phyloP scores from a whole-genome alignment of 2,113 vertebrate species.

The Neomonachus schauinslandi region DNA sequence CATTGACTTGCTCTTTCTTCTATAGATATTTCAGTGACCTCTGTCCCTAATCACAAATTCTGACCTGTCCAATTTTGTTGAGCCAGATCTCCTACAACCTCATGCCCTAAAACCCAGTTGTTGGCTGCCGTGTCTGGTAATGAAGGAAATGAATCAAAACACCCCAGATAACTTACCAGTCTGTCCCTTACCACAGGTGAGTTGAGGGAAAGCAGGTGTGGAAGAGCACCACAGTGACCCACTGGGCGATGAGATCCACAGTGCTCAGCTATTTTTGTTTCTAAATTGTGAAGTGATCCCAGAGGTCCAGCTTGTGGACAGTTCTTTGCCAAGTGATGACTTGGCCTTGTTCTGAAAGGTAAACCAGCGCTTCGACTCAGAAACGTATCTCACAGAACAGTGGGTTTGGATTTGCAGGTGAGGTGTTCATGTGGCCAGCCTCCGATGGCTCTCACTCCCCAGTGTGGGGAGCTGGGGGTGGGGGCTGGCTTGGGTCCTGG shows the following conservation, averaged over 20 bases:
- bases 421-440: background rate
- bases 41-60: background rate
- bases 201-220: background rate
- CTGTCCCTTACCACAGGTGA: background rate
- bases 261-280: constrained; percentile 52
- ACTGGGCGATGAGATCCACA: background rate
- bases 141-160: background rate
- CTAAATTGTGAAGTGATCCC: constrained; percentile 27
- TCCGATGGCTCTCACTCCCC: background rate
- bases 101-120: background rate
- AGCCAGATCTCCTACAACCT: background rate
- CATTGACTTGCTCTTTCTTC: background rate
- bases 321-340: constrained; percentile 1
- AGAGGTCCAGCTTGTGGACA: background rate
- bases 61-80: background rate
- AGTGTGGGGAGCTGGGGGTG: rapidly evolving
- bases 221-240: background rate
- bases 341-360: background rate
- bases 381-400: background rate
- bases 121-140: background rate
- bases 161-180: background rate
- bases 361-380: background rate
- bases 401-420: background rate
- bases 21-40: background rate
- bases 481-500: background rate